phyloP scores from a whole-genome alignment of 92 coral and sea anemone genomes.

The Palythoa grandiflora region DNA sequence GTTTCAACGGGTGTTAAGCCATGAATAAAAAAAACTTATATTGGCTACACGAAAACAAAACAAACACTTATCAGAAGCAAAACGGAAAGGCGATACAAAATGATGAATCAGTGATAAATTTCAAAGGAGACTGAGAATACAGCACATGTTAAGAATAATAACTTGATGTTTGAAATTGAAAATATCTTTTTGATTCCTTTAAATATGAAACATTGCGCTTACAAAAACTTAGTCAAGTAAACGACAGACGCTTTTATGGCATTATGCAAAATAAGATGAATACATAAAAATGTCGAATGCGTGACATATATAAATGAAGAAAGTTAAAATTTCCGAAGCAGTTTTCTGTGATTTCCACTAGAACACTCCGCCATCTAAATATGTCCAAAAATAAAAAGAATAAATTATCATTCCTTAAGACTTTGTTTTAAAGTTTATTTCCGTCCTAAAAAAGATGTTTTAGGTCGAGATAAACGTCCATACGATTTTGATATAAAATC shows the following conservation, averaged over 20 bases:
- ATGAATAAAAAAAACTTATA: background rate
- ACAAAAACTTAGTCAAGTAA: background rate
- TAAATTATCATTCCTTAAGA: background rate
- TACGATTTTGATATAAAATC: slow-evolving; percentile 10
- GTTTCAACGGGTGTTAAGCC: background rate
- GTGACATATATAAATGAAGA: slow-evolving; percentile 16
- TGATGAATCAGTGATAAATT: background rate
- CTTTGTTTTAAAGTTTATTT: background rate
- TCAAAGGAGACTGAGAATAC: background rate
- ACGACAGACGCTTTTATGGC: background rate
- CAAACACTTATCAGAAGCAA: background rate
- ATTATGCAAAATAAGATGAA: background rate
- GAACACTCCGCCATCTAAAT: background rate
- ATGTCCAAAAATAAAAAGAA: background rate
- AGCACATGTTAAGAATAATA: background rate
- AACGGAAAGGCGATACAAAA: background rate
- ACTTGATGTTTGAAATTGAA: background rate
- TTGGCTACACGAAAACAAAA: slow-evolving; percentile 3
- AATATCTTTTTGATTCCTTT: background rate
- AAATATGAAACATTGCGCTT: background rate
- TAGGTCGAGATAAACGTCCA: slow-evolving; percentile 1
- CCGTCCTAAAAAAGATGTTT: background rate
- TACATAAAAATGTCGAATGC: slow-evolving; percentile 4
- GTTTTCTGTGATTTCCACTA: slow-evolving; percentile 4
- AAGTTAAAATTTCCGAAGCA: background rate